phyloP scores from a whole-genome alignment of 2,888 invertebrate species.

The Leistus spinibarbis region DNA sequence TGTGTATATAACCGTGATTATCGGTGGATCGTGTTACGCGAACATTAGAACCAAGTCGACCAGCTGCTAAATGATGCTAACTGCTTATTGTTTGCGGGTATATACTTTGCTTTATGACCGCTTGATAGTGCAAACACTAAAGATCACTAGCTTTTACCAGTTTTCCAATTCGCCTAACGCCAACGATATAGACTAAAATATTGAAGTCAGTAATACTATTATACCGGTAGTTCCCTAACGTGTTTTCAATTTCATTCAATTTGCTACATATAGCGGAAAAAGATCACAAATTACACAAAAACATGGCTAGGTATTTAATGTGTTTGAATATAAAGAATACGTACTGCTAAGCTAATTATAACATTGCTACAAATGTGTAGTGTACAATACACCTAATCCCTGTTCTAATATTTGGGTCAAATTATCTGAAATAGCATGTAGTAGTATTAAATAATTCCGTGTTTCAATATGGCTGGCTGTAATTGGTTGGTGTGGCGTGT shows the following conservation, averaged over 20 bases:
- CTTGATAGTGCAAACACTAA: background rate
- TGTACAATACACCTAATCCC: background rate
- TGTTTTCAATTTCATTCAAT: too few relatives aligned
- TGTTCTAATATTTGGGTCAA: background rate
- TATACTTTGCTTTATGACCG: background rate
- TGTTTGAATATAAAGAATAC: too few relatives aligned
- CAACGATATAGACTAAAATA: too few relatives aligned
- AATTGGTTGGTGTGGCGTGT: background rate
- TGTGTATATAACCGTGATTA: constrained; percentile 46
- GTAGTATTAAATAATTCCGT: background rate
- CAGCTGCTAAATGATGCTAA: constrained; percentile 43
- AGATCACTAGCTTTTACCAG: background rate
- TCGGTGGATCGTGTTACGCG: constrained; percentile 47
- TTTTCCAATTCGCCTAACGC: too few relatives aligned
- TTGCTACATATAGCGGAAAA: too few relatives aligned
- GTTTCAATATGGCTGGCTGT: background rate
- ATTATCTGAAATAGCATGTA: background rate
- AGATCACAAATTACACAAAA: too few relatives aligned
- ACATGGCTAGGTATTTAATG: too few relatives aligned
- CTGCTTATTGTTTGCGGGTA: constrained; percentile 47
- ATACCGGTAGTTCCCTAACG: too few relatives aligned
- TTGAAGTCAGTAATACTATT: too few relatives aligned
- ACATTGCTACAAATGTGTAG: background rate
- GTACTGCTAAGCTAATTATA: too few relatives aligned
- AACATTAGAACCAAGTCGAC: constrained; percentile 45